Evolutionary conservation across 2,113 vertebrate genomes (phyloP), one percentile per base, ranked within the genome.

Genomic region (Lophura nycthemera): DNA sequence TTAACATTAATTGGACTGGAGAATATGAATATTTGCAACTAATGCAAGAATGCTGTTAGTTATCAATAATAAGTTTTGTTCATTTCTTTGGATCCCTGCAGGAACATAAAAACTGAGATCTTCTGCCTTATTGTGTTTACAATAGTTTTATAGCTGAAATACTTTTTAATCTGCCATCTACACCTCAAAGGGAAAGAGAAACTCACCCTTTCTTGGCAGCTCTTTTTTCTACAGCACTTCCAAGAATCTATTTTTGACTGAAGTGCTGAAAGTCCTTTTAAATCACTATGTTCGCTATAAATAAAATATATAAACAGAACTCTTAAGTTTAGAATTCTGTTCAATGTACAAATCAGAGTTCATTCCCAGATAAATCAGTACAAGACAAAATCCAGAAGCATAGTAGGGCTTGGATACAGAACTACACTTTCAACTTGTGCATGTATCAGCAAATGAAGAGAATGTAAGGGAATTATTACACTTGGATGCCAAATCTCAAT

Each of bases 401-500:
- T 7, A 72, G 61, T 50, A 48, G 14, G 7, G 8, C 17, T 56
- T 45, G 22, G 19, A 16, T 29, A 34, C 3, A 43, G 29, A 65
- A 48, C 20, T 5, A 45, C 8, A 3, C 10, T 27, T 6, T 18
- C 64, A 83, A 12, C 2, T 73, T 0, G 0, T 63, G 22, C 15
- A 22, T 45, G 43, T 5, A 4, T 8, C 21, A 3, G 24, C 22
- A 3, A 0, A n/a, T 20, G 16, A 72, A 48, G 29, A 45, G 10
- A 24, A 82, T 22, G 7, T 15, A 48, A 25, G 45, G 8, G 13
- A 89, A 43, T 5, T 16, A 24, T 6, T 64, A 2, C 11, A 66
- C 79, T 65, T 27, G 70, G 13, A 4, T 6, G 2, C 25, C 48
- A 86, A 72, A 17, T 72, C 60, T 32, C 22, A 69, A 1, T 11